Evolutionary conservation across 2,888 invertebrate genomes (phyloP), one percentile per base, ranked within the genome.

Genomic region (Hyposoter dolosus): DNA sequence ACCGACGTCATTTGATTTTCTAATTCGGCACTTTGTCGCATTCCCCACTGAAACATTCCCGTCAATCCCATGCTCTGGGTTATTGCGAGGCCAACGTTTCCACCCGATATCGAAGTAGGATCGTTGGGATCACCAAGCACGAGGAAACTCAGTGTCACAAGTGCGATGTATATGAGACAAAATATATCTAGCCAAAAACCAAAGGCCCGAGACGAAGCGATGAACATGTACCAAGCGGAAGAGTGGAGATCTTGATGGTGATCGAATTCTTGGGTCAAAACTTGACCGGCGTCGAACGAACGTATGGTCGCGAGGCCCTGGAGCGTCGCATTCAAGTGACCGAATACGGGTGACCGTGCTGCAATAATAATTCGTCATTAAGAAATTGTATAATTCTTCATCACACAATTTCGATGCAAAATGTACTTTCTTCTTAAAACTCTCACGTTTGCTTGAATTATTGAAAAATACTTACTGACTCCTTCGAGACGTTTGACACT

Each of bases 281-380:
- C 96, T 78, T 96, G 95, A 92, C 98, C 97, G 0, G 98, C 98
- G 9, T 96, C 96, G 92, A 98, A 98, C 0, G 99, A 98, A 80
- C 99, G 95, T 71, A 99, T 98, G 0, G 99, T 99, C 0, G 98
- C 96, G 86, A 99, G 95, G 0, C 99, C 99, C 93, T 98, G 97
- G 6, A 99, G 95, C 0, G 98, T 97, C 35, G 98, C 97, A 92
- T 97, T 98, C 90, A 99, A 95, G 92, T 99, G 99, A 2, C 98
- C 97, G 95, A 99, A 99, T n/a, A 99, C 98, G 0, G 99, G 99
- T 90, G 98, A 98, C 84, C 98, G 97, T 87, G 98, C 98, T 98
- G 95, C 66, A 94, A 92, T 74, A 1, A 60, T 12, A 60, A 28
- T 12, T 10, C 3, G 15, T 35, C 5, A 76, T 82, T 68, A 47